Base-by-base conservation (phyloP, 2,888 invertebrate genomes). In the Choreutis nemorana region DNA sequence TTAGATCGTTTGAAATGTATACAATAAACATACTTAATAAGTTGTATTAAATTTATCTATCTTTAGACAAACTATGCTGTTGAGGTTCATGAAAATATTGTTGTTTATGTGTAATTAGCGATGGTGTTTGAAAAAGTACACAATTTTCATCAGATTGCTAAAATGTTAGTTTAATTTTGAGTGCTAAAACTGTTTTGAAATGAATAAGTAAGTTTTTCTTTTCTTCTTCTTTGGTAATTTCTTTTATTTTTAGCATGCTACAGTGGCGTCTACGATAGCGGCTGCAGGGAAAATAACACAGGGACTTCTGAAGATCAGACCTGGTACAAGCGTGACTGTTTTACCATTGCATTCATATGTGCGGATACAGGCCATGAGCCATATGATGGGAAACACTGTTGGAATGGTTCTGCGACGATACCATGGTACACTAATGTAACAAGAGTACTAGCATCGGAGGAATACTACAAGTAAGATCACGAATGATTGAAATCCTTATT, bases 171-270 rank as follows among this genome's bases (percentile, higher is more conserved):
- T n/a, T n/a, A n/a, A n/a, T n/a, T n/a, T n/a, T n/a, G n/a, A n/a
- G n/a, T n/a, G n/a, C n/a, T n/a, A n/a, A n/a, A n/a, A n/a, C n/a
- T n/a, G n/a, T n/a, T n/a, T n/a, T n/a, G n/a, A n/a, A n/a, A n/a
- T n/a, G n/a, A n/a, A n/a, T n/a, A n/a, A n/a, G n/a, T n/a, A n/a
- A n/a, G n/a, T n/a, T n/a, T n/a, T n/a, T n/a, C n/a, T n/a, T n/a
- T n/a, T n/a, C n/a, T n/a, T n/a, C n/a, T n/a, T n/a, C n/a, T n/a
- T n/a, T n/a, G n/a, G n/a, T n/a, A n/a, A n/a, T n/a, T n/a, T n/a
- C n/a, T n/a, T n/a, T n/a, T n/a, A n/a, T n/a, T n/a, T n/a, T 18
- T 47, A 87, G 87, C 70, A 41, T 87, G 87, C 61, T 87, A 82
- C 60, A 87, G 86, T 42, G 84, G 84, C 1, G 51, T 73, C n/a